Evolutionary conservation across 2,113 vertebrate species (phyloP).

Genomic region (Sebastes schlegelii): DNA sequence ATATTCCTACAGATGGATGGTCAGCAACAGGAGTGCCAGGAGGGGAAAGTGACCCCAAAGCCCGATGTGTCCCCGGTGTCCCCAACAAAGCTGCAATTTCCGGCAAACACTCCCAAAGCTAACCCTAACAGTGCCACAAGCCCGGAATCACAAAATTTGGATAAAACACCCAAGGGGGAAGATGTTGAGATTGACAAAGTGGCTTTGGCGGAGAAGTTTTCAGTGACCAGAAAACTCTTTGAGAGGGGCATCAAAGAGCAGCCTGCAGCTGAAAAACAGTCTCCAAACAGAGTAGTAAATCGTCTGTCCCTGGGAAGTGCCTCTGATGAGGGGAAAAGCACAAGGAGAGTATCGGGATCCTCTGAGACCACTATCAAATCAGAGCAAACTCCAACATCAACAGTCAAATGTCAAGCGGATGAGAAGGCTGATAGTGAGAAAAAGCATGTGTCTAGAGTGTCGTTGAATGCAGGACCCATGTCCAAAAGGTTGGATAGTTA

Average conservation of each 20-base stretch:
- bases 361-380: slow-evolving; percentile 71
- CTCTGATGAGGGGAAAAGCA: slow-evolving; percentile 80
- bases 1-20: slow-evolving; percentile 95
- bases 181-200: slow-evolving; percentile 92
- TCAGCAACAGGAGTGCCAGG: slow-evolving; percentile 85
- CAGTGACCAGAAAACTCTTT: slow-evolving; percentile 92
- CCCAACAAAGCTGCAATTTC: slow-evolving; percentile 81
- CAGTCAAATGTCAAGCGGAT: slow-evolving; percentile 66
- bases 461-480: slow-evolving; percentile 90
- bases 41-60: slow-evolving; percentile 84
- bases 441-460: slow-evolving; percentile 69
- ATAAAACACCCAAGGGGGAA: slow-evolving; percentile 87
- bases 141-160: slow-evolving; percentile 77
- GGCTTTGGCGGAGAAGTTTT: slow-evolving; percentile 93
- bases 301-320: slow-evolving; percentile 80
- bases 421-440: slow-evolving; percentile 74
- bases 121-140: slow-evolving; percentile 79
- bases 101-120: slow-evolving; percentile 80
- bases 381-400: slow-evolving; percentile 73
- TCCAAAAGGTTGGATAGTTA: slow-evolving; percentile 90
- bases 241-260: slow-evolving; percentile 89
- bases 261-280: slow-evolving; percentile 83
- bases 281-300: slow-evolving; percentile 81
- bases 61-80: slow-evolving; percentile 76
- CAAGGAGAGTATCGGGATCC: slow-evolving; percentile 72